Base-by-base conservation (phyloP, 2,888 invertebrate genomes). In the Hypomecis punctinalis region DNA sequence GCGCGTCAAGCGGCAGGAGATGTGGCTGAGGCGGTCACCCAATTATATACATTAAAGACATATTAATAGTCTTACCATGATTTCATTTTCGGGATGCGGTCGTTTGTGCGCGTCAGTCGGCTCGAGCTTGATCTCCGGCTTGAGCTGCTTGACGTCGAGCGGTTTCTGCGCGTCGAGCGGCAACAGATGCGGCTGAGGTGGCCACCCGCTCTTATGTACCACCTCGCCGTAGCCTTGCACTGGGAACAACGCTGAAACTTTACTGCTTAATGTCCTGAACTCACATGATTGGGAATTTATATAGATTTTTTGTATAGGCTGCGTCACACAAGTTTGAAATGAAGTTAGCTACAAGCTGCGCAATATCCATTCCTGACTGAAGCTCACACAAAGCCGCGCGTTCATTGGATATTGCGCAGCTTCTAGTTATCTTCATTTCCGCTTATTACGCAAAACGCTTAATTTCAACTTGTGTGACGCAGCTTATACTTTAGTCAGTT, bases 71-170 rank as follows among this genome's bases (percentile, higher is more conserved):
- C 68, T 76, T 72, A 90, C 92, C 90, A 91, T 87, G 78, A 91
- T 85, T 55, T 92, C 91, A 5, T 8, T 57, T 33, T 92, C 93
- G 0, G 90, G 89, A 71, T 93, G 93, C 1, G 89, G 82, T 72
- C 93, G 74, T 68, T 92, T 93, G 63, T 90, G 91, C 11, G 88
- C 81, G 56, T 93, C 93, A 0, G 86, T 76, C 0, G 93, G 92
- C 72, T 93, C 93, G 5, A 93, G 76, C 74, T 93, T 93, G 65
- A 93, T 92, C 77, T 93, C 93, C 0, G 92, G 91, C 70, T 93
- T 93, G 3, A 89, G 82, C 43, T 92, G 90, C 58, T 92, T 91
- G 7, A 91, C 83, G 49, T 91, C 91, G 0, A 92, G 74, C 0
- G 90, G 88, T 59, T 91, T 92, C 69, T 91, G 91, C 0, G 91